These are phyloP conservation scores for Naso thynnoides DNA, from an alignment of 2,797 vertebrate genomes.

Conservation along the genomic window DNA sequence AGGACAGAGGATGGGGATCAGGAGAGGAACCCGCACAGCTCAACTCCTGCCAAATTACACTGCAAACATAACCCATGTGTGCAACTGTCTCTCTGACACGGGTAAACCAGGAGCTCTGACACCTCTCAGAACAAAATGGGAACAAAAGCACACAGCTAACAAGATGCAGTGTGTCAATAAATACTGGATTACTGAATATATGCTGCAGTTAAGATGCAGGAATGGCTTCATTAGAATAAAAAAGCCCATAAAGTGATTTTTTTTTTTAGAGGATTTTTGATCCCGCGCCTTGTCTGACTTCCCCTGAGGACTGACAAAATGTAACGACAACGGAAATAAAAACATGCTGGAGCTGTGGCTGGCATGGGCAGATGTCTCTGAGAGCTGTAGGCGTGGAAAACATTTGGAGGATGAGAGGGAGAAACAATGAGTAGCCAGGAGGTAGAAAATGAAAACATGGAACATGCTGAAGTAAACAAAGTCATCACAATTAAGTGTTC, in stretches of 20 bases:
- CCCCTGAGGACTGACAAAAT: conserved; percentile 24
- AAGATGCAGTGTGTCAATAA: conserved; percentile 2
- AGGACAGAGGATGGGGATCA: conserved; percentile 38
- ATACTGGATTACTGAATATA: background rate
- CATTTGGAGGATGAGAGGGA: conserved; percentile 57
- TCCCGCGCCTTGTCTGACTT: background rate
- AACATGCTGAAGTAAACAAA: conserved; percentile 56
- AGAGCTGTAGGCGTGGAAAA: conserved; percentile 58
- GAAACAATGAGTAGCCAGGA: conserved; percentile 57
- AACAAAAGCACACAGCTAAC: conserved; percentile 3
- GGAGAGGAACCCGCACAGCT: conserved; percentile 37
- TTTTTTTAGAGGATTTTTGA: conserved; percentile 29
- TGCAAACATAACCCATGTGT: conserved; percentile 9
- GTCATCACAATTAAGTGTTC: conserved; percentile 38
- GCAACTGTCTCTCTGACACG: conserved; percentile 25
- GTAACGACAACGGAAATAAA: conserved; percentile 46
- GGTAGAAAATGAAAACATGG: conserved; percentile 47
- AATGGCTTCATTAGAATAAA: conserved; percentile 5
- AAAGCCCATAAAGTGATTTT: background rate
- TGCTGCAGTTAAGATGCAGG: background rate
- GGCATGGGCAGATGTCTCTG: conserved; percentile 63
- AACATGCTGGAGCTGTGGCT: conserved; percentile 27
- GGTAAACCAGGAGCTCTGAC: conserved; percentile 13
- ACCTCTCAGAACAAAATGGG: conserved; percentile 13
- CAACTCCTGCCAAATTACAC: conserved; percentile 24